Base-by-base conservation (phyloP, 1,140 invertebrate genomes). In the Drosophila tropicalis region DNA sequence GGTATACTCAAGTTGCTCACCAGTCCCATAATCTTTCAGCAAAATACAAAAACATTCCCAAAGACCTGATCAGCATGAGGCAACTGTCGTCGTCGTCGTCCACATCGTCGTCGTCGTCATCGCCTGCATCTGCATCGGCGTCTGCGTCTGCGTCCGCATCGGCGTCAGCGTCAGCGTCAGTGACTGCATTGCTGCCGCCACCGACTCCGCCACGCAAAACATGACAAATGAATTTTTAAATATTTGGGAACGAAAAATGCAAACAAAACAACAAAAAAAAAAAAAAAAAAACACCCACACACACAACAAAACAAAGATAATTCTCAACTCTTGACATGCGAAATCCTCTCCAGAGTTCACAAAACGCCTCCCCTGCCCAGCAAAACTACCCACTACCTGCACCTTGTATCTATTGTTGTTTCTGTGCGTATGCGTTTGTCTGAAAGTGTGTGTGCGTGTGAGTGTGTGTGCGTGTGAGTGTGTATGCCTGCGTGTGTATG, bases 21-120 rank as follows among this genome's bases (percentile, higher is more conserved):
- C 73, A 83, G 76, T 89, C 87, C 86, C 76, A 90, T 91, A 71
- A 90, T 90, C 79, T 92, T 92, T 90, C 90, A 92, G 91, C 86
- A 77, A 86, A 86, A 86, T 92, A 92, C 87, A 91, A 92, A 90
- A 92, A 92, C 91, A 92, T 92, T 92, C 91, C 90, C 90, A 92
- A 92, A 92, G 91, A 92, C 86, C 86, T 92, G 81, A 91, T 72
- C 73, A 78, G 78, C 57, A 66, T 73, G 72, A 79, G 78, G 72
- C 78, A 84, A 67, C 60, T 72, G 41, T 51, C 44, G 19, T 51
- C 44, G 44, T 51, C 17, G 61, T 58, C 70, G 75, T 54, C 65
- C 66, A 64, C 25, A 51, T 19, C 40, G 19, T n/a, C 55, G 57
- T 72, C 72, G 68, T 74, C 71, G 12, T 51, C 25, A 22, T 22